phyloP scores from a whole-genome alignment of 2,888 invertebrate species.

The Artemia sinica region DNA sequence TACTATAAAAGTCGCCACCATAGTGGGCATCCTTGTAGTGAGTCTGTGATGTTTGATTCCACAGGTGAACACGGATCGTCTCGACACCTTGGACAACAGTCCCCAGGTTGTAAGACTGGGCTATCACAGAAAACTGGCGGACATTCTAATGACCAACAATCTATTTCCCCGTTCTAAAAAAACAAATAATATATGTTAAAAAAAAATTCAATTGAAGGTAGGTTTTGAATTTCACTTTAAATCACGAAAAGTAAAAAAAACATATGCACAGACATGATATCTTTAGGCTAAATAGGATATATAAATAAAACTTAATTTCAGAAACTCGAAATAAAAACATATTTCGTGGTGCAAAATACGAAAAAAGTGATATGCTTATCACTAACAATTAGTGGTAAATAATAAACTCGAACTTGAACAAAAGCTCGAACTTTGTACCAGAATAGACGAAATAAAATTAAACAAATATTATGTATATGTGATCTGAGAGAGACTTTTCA shows the following conservation, averaged over 20 bases:
- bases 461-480: too few relatives aligned
- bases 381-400: too few relatives aligned
- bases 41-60: slow-evolving; percentile 30
- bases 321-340: not conserved
- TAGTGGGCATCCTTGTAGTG: slow-evolving; percentile 43
- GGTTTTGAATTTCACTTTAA: not conserved
- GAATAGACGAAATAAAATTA: too few relatives aligned
- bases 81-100: slow-evolving; percentile 53
- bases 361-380: not conserved
- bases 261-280: not conserved
- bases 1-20: slow-evolving; percentile 41
- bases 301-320: not conserved
- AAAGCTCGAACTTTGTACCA: too few relatives aligned
- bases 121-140: slow-evolving; percentile 48
- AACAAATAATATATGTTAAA: slow-evolving; percentile 14
- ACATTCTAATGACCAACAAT: slow-evolving; percentile 74
- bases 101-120: slow-evolving; percentile 44
- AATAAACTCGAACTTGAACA: too few relatives aligned
- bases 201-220: not conserved
- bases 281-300: not conserved
- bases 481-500: too few relatives aligned
- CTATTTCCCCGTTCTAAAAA: slow-evolving; percentile 58
- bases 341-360: not conserved
- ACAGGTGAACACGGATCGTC: slow-evolving; percentile 38
- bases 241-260: not conserved